Base-by-base conservation (phyloP, 2,797 vertebrate genomes). In the Muraenolepis orangiensis region DNA sequence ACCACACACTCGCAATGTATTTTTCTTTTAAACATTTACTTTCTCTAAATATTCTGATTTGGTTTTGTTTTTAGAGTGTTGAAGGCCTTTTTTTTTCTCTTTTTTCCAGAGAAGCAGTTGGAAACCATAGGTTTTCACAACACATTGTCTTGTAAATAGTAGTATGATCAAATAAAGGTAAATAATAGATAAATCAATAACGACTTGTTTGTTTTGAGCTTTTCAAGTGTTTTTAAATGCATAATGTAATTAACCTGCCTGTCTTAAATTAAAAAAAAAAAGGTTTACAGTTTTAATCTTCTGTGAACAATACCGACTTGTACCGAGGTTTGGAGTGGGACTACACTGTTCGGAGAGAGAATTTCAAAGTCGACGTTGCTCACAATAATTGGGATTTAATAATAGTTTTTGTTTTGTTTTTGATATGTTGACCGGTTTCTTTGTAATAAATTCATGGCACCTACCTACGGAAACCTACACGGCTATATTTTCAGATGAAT, bases 81-180 rank as follows among this genome's bases (percentile, higher is more conserved):
- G 12, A 13, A 82, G 76, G 80, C 78, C 82, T 87, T 78, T 87
- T 87, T 92, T 92, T 86, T 81, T 86, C 80, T 77, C 82, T 86
- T 91, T 85, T 38, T 66, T 64, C 74, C 74, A 13, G 74, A 69
- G 73, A 57, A 71, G 32, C 86, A 84, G 80, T n/a, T 89, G 80
- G 86, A 87, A 77, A 83, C 36, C 4, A 80, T 80, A 92, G 80
- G 75, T 97, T 97, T 97, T 93, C 96, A 95, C 93, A 84, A 89
- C 91, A 95, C 91, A 92, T 94, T 95, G 92, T 97, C n/a, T n/a
- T n/a, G 96, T 94, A 92, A 90, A 93, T 95, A 92, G 93, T 93
- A 93, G 95, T 90, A 95, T 96, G 94, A 90, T 95, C 95, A 73
- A 85, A 84, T 79, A 78, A 84, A 70, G 11, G 86, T 88, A 87